phyloP scores from a whole-genome alignment of 2,888 invertebrate species.

The Volucella bombylans region DNA sequence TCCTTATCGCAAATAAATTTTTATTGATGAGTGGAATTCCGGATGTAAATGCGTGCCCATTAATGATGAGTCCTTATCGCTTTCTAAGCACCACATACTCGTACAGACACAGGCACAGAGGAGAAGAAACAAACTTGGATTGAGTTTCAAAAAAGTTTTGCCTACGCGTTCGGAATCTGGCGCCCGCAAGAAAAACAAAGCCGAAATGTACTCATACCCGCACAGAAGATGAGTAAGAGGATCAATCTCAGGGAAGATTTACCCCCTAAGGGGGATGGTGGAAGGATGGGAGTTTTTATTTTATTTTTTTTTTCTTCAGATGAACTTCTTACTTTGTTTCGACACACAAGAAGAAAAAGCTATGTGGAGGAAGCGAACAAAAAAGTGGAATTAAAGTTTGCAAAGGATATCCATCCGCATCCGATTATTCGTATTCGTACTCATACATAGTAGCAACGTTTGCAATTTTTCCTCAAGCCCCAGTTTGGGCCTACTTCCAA shows the following conservation, averaged over 20 bases:
- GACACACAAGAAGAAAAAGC: neutral
- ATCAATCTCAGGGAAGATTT: conserved; percentile 57
- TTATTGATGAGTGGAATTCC: conserved; percentile 67
- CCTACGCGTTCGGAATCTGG: conserved; percentile 2
- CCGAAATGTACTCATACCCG: neutral
- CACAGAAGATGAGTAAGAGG: conserved; percentile 45
- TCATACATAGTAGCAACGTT: conserved; percentile 36
- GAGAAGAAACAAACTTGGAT: conserved; percentile 26
- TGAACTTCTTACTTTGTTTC: conserved; percentile 60
- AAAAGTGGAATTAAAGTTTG: conserved; percentile 58
- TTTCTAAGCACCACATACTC: neutral
- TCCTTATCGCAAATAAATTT: conserved; percentile 65
- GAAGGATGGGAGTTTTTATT: conserved; percentile 40
- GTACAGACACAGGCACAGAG: conserved; percentile 4
- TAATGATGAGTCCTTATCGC: conserved; percentile 69
- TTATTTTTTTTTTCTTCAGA: conserved; percentile 18
- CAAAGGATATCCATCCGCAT: conserved; percentile 51
- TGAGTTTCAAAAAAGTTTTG: conserved; percentile 52
- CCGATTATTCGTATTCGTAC: conserved; percentile 13
- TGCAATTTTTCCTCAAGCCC: conserved; percentile 47
- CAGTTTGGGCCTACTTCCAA: too few relatives aligned
- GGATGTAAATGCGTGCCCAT: conserved; percentile 62
- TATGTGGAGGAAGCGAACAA: conserved; percentile 3
- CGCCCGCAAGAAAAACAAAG: too few relatives aligned
- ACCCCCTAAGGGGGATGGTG: neutral